Percentiles rank a stretch among this genome's conserved stretches.
Conservation (phyloP, 2,888 invertebrate genomes). For the Dasysyrphus albostriatus region DNA sequence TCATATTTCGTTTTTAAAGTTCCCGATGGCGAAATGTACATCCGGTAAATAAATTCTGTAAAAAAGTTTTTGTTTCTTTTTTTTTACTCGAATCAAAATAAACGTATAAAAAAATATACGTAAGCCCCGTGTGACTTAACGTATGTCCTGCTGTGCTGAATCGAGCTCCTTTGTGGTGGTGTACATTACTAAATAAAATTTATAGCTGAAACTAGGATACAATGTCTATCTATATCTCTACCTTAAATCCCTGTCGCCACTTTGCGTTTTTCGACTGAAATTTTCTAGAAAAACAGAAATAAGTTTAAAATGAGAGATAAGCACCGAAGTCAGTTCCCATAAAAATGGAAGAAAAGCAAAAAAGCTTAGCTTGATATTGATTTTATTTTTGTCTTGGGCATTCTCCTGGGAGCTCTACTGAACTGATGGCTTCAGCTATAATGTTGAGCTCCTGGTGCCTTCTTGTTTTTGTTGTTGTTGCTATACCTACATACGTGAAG, state of each 20-base stretch:
- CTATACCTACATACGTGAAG: neutral
- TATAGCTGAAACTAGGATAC: slow-evolving; percentile 48
- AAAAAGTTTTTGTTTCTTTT: slow-evolving; percentile 14
- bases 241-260: neutral
- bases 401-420: slow-evolving; percentile 30
- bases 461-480: neutral
- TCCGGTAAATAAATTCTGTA: slow-evolving; percentile 67
- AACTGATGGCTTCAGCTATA: slow-evolving; percentile 5
- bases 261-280: neutral
- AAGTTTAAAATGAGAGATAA: slow-evolving; percentile 7
- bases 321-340: neutral
- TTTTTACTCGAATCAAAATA: neutral
- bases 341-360: neutral
- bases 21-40: slow-evolving; percentile 41
- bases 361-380: slow-evolving; percentile 13
- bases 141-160: neutral
- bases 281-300: slow-evolving; percentile 56
- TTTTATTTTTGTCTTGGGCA: slow-evolving; percentile 45
- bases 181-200: neutral
- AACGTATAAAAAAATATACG: neutral
- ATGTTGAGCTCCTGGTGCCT: neutral
- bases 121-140: slow-evolving; percentile 13
- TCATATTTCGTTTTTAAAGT: neutral
- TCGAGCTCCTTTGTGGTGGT: neutral
- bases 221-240: neutral